phyloP scores from a whole-genome alignment of 64 coral and sea anemone species.

The Astreopora myriophthalma region DNA sequence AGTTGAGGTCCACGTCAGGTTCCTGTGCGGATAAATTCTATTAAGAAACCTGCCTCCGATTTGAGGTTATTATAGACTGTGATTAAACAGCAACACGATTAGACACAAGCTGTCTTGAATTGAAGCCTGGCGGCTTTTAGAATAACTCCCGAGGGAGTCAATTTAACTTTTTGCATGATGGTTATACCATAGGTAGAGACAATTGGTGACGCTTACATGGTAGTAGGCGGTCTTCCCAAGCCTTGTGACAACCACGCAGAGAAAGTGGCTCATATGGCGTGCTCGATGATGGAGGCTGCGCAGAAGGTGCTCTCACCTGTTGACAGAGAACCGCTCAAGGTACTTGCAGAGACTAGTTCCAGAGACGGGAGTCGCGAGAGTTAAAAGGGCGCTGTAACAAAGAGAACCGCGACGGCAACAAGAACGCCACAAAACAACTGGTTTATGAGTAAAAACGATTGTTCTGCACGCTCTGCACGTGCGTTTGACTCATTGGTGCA shows the following conservation, averaged over 20 bases:
- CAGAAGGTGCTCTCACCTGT: constrained; percentile 89
- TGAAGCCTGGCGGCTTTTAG: not conserved
- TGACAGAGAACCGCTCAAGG: constrained; percentile 85
- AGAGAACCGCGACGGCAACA: too few relatives aligned
- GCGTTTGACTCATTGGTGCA: too few relatives aligned
- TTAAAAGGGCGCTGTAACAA: too few relatives aligned
- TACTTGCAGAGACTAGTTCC: not conserved
- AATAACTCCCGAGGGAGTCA: not conserved
- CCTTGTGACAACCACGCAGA: constrained; percentile 98
- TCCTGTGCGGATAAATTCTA: too few relatives aligned
- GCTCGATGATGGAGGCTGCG: constrained; percentile 94
- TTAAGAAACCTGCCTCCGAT: too few relatives aligned
- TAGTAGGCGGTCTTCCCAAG: constrained; percentile 92
- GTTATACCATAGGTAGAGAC: constrained; percentile 81
- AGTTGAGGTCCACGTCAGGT: too few relatives aligned
- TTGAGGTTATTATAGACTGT: too few relatives aligned
- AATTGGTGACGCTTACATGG: constrained; percentile 99
- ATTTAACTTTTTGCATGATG: not conserved
- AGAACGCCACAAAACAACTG: too few relatives aligned
- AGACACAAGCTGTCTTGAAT: not conserved
- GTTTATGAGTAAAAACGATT: too few relatives aligned
- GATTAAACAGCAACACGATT: too few relatives aligned
- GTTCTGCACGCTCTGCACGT: too few relatives aligned
- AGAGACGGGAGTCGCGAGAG: too few relatives aligned
- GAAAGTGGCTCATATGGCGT: constrained; percentile 88